phyloP scores from a whole-genome alignment of 2,797 vertebrate genomes.

The Fundulus diaphanus region DNA sequence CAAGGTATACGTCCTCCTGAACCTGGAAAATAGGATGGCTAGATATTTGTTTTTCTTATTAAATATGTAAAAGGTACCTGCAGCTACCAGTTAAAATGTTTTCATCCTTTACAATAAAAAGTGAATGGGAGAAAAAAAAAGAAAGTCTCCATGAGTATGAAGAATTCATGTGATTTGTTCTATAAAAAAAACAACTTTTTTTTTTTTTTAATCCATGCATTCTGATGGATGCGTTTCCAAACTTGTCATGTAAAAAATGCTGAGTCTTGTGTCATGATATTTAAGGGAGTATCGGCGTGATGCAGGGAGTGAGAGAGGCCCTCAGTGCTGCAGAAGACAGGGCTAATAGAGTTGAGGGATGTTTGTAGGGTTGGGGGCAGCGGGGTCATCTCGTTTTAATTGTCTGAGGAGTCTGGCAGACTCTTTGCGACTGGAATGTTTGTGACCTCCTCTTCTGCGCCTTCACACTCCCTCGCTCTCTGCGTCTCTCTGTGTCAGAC shows the following conservation, averaged over 20 bases:
- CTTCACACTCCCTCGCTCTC: constrained; percentile 57
- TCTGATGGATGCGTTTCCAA: constrained; percentile 14
- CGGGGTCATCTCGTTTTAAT: constrained; percentile 68
- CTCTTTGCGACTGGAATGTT: constrained; percentile 74
- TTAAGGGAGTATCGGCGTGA: constrained; percentile 56
- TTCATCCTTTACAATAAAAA: too few species aligned
- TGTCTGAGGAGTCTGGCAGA: constrained; percentile 72
- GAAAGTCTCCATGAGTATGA: constrained; percentile 36
- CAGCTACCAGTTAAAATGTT: too few species aligned
- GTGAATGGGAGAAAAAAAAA: too few species aligned
- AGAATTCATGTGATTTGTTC: constrained; percentile 54
- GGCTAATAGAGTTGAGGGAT: constrained; percentile 58
- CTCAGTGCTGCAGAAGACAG: constrained; percentile 49
- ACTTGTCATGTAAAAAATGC: constrained; percentile 15
- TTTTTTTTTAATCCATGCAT: constrained; percentile 1
- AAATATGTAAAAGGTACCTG: too few species aligned
- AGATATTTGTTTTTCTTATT: too few species aligned
- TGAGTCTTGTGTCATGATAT: constrained; percentile 38
- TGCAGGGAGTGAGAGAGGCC: constrained; percentile 52
- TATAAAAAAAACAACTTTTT: background rate
- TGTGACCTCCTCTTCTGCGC: constrained; percentile 67
- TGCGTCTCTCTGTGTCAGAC: constrained; percentile 47
- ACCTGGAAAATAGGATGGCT: too few species aligned
- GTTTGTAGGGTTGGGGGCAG: constrained; percentile 23
- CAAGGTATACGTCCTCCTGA: too few species aligned